Evolutionary conservation across 1,140 invertebrate species (phyloP).

Genomic region (Aphis gossypii): DNA sequence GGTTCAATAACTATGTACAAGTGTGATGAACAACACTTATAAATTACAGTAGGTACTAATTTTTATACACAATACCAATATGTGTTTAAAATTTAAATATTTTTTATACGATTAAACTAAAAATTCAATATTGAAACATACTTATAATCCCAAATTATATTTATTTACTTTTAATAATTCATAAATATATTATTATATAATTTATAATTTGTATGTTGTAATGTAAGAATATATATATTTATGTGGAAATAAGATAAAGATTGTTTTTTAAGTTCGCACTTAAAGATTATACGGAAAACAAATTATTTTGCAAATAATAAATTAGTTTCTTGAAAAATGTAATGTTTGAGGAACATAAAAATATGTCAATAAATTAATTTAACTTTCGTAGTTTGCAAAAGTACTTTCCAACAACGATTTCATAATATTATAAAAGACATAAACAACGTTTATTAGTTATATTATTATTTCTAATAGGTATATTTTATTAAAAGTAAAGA

Average conservation of each 20-base stretch:
- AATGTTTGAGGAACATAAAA: neutral
- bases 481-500: neutral
- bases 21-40: neutral
- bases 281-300: neutral
- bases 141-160: neutral
- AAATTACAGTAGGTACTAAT: neutral
- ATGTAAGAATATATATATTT: neutral
- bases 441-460: neutral
- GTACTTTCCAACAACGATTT: neutral
- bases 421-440: neutral
- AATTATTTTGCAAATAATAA: neutral
- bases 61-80: neutral
- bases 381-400: neutral
- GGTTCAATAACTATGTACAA: neutral
- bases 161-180: neutral
- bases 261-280: neutral
- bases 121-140: neutral
- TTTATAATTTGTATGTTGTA: neutral
- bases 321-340: neutral
- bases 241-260: neutral
- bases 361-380: neutral
- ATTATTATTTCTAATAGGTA: neutral
- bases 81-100: neutral
- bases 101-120: neutral
- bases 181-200: neutral